phyloP scores from a whole-genome alignment of 2,797 vertebrate genomes.

The Coccyzus lansbergi region DNA sequence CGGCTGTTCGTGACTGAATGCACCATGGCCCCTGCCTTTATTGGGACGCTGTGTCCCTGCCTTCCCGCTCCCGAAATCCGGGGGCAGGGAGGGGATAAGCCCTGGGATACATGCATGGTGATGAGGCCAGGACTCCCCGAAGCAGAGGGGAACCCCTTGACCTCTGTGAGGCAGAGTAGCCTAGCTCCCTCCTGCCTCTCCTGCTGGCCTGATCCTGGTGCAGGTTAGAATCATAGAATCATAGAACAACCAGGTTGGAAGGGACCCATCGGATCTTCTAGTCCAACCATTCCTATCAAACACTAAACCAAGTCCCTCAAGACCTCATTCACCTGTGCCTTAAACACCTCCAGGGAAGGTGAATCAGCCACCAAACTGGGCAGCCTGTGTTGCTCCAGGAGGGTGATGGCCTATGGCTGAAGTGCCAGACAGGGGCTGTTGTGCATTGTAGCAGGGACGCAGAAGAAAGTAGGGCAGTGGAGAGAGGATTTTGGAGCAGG shows the following conservation, averaged over 20 bases:
- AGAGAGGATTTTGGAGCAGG: background rate
- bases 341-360: too few species aligned
- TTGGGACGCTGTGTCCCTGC: background rate
- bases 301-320: too few species aligned
- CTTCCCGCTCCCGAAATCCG: background rate
- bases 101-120: fast-evolving
- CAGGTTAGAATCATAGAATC: too few species aligned
- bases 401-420: fast-evolving
- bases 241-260: too few species aligned
- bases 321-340: too few species aligned
- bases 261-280: too few species aligned
- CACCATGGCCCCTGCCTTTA: background rate
- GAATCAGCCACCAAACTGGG: too few species aligned
- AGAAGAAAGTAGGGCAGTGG: fast-evolving
- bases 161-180: too few species aligned
- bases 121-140: background rate
- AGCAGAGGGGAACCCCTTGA: background rate
- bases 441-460: background rate
- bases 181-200: background rate
- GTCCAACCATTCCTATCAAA: too few species aligned
- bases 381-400: background rate
- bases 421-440: background rate
- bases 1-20: background rate
- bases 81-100: background rate
- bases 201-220: background rate